These are phyloP conservation scores for Emydoidea blandingii DNA, from an alignment of 2,797 vertebrate genomes.

Conservation along the genomic window DNA sequence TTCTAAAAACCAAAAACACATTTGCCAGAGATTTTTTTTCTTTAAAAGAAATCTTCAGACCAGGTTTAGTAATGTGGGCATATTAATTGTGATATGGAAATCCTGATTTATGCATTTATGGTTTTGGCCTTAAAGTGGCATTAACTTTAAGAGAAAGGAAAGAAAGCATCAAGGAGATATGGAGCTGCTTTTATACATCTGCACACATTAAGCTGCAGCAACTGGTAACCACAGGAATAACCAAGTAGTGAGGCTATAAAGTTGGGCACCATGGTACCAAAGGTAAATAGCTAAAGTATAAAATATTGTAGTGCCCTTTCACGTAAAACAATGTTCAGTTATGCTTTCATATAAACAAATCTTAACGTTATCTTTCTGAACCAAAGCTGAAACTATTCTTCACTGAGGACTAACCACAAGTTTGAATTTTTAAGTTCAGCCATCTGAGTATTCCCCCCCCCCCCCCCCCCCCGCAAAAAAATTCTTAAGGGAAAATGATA, in stretches of 20 bases:
- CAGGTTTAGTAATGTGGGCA: accelerated
- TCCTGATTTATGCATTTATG: neutral
- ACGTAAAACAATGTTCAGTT: neutral
- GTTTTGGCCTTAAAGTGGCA: neutral
- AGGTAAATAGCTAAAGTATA: neutral
- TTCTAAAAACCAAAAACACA: neutral
- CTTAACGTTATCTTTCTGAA: neutral
- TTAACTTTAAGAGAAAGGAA: neutral
- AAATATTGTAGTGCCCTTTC: neutral
- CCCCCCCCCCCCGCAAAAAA: neutral
- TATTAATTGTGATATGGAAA: neutral
- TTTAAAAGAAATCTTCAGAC: no score
- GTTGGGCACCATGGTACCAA: neutral
- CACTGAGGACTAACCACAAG: neutral
- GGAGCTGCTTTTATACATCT: neutral
- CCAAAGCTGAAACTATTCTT: neutral
- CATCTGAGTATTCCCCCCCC: neutral
- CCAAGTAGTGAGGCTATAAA: neutral
- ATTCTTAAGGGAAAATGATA: neutral
- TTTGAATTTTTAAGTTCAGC: neutral
- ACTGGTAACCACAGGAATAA: neutral
- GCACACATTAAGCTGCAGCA: neutral
- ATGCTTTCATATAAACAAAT: neutral
- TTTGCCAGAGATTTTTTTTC: no score
- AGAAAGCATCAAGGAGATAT: neutral